phyloP scores from a whole-genome alignment of 2,888 invertebrate genomes.

The Cephus sareptanus region DNA sequence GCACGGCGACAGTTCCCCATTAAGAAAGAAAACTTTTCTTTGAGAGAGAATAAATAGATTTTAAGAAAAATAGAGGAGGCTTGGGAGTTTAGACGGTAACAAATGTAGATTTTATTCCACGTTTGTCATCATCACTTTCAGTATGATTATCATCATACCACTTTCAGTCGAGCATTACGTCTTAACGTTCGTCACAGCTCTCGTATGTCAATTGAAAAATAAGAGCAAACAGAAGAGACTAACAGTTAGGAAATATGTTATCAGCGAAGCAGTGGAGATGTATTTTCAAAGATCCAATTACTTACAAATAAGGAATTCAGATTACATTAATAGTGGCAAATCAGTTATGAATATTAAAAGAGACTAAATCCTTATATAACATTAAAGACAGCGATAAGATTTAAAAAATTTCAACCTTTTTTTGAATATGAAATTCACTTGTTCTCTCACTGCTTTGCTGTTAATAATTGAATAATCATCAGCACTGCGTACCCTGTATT shows the following conservation, averaged over 20 bases:
- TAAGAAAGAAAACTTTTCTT: neutral
- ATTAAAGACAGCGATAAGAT: neutral
- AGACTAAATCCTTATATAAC: neutral
- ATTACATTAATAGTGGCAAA: neutral
- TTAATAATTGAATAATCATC: neutral
- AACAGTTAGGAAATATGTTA: neutral
- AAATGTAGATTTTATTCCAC: neutral
- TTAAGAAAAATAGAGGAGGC: neutral
- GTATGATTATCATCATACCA: neutral
- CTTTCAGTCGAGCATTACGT: neutral
- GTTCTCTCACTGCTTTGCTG: neutral
- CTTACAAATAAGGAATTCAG: neutral
- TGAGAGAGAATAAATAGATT: neutral
- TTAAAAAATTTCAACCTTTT: neutral
- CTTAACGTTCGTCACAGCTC: neutral
- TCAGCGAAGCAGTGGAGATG: neutral
- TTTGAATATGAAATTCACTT: neutral
- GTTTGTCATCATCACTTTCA: neutral
- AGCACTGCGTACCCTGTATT: neutral
- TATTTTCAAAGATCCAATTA: neutral
- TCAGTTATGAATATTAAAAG: too few species aligned
- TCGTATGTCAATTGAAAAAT: neutral
- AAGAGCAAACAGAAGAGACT: neutral
- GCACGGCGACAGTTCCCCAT: neutral
- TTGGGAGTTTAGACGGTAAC: neutral